Evolutionary conservation across 2,113 vertebrate species (phyloP).

Genomic region (Porphyrio hochstetteri): DNA sequence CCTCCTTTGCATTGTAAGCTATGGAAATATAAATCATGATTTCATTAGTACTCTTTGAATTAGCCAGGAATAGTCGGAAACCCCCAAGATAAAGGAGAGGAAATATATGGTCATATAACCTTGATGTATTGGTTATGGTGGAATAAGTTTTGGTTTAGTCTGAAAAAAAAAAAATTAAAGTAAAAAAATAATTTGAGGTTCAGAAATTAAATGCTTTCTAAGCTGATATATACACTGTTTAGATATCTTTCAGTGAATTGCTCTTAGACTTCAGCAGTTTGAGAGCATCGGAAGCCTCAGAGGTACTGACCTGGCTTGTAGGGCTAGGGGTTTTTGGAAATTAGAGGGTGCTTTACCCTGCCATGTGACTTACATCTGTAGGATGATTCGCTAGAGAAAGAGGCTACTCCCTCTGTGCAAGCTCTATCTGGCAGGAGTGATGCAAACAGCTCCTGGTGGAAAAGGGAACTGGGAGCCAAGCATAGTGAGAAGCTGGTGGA

Average conservation of each 20-base stretch:
- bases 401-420: background rate
- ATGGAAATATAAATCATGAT: background rate
- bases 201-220: background rate
- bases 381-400: background rate
- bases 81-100: background rate
- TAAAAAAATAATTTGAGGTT: rapidly evolving
- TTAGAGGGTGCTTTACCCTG: background rate
- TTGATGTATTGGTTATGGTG: background rate
- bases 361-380: background rate
- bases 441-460: rapidly evolving
- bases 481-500: background rate
- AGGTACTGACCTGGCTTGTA: background rate
- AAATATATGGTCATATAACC: background rate
- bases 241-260: background rate
- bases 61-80: background rate
- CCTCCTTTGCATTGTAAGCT: background rate
- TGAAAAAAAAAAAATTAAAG: background rate
- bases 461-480: background rate
- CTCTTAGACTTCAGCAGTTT: background rate
- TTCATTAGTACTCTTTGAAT: background rate
- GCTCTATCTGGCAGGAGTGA: background rate
- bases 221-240: background rate
- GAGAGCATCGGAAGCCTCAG: background rate
- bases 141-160: background rate
- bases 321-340: background rate